phyloP scores from a whole-genome alignment of 2,888 invertebrate species.

The Auanema sp. region DNA sequence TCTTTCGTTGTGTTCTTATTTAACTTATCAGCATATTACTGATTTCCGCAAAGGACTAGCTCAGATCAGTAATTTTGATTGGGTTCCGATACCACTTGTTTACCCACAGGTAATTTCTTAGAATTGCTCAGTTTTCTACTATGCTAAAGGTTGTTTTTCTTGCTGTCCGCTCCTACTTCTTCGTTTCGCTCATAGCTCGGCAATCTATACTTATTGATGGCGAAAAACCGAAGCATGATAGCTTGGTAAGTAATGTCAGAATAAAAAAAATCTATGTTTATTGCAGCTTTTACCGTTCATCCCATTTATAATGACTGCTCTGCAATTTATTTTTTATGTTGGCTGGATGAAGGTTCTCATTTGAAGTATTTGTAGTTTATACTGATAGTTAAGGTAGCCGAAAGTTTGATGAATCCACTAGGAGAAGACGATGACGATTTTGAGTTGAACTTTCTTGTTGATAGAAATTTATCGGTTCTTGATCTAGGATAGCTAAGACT shows the following conservation, averaged over 20 bases:
- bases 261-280: not conserved
- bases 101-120: constrained; percentile 48
- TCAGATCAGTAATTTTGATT: constrained; percentile 48
- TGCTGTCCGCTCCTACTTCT: constrained; percentile 58
- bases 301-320: constrained; percentile 55
- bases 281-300: constrained; percentile 43
- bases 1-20: not conserved
- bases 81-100: constrained; percentile 57
- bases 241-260: constrained; percentile 14
- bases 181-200: constrained; percentile 54
- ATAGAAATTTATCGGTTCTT: constrained; percentile 42
- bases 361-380: not conserved
- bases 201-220: constrained; percentile 54
- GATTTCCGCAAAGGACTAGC: constrained; percentile 44
- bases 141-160: constrained; percentile 56
- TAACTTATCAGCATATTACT: constrained; percentile 28
- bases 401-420: constrained; percentile 56
- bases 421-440: constrained; percentile 60
- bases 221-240: constrained; percentile 31
- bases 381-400: constrained; percentile 45
- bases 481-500: not conserved
- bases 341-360: constrained; percentile 56
- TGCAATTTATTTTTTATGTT: constrained; percentile 55
- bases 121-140: not conserved
- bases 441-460: constrained; percentile 49